Base-by-base conservation (phyloP, 2,888 invertebrate species). In the Tinea pellionella region DNA sequence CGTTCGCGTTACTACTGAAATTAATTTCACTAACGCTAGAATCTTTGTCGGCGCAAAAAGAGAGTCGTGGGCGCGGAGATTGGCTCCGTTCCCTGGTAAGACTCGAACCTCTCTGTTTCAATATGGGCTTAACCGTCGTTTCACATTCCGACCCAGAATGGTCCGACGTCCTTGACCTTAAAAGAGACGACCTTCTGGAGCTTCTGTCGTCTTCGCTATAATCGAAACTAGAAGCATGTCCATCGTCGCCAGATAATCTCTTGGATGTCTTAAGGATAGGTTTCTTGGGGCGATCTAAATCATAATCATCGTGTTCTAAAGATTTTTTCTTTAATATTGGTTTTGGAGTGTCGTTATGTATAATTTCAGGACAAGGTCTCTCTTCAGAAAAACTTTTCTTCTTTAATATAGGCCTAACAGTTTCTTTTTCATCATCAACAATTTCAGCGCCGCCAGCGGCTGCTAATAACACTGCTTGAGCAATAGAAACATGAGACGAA, bases 251-350 rank as follows among this genome's bases (percentile, higher is more conserved):
- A 29, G 91, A 91, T 69, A 90, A 88, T 70, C 90, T 92, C 66
- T 91, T 91, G 0, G 92, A 90, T 56, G 90, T 89, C 75, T 95
- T 96, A 51, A 96, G 80, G 66, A 96, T 96, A 30, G 95, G 94
- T 70, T 90, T 91, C 68, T 90, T 92, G 0, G 92, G 92, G 65
- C 90, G 89, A 58, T 93, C 92, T 66, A 92, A 94, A 57, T 91
- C 92, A 68, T 90, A 89, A 67, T 94, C 93, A 64, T 92, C 92
- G 55, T 92, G 91, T 69, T 93, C 93, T 63, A 92, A 92, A 0
- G 92, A 92, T 75, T 96, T 96, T 83, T 96, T 96, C 80, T 96
- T 96, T 42, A 96, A 76, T 69, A 96, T 96, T 2, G 96, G 96
- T 75, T 89, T 92, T 0, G 92, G 92, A 41, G 88, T 88, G 61